Base-by-base conservation (phyloP, 2,113 vertebrate genomes). In the Pseudonaja textilis region DNA sequence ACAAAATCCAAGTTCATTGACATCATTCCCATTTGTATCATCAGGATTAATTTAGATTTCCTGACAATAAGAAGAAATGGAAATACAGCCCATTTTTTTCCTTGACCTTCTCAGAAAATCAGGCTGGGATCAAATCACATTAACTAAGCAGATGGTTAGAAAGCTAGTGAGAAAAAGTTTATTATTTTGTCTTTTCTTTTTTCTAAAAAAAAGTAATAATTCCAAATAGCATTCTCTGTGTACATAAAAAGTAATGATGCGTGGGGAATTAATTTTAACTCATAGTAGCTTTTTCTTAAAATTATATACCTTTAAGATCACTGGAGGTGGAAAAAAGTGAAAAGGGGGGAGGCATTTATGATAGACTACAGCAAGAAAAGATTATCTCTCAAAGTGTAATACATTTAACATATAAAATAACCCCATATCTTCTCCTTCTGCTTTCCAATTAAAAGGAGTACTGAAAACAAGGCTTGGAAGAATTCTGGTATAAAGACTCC, bases 31-130 rank as follows among this genome's bases (percentile, higher is more conserved):
- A 94, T 95, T 96, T 96, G 92, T 93, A 92, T 96, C 96, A 96
- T 96, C 91, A 96, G 96, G 93, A 95, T 96, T 96, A 96, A 95
- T 97, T 97, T 96, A 9, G 95, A 95, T 97, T 97, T 97, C 96
- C 96, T 96, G 95, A 97, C 95, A 93, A 89, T 86, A 81, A 29
- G 91, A 94, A 92, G 93, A 96, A 92, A 97, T 94, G 88, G 91
- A 88, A 96, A 93, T 94, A 94, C 92, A 95, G 94, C 89, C 34
- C 22, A 5, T 56, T 91, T 96, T 91, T 54, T 7, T n/a, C 39
- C 91, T 93, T 96, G 93, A 96, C 89, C 93, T 91, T 96, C 57
- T 8, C 94, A 88, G 91, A 93, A 95, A 96, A 96, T 0, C 56
- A 88, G 57, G 61, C 93, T 59, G 42, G 90, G 91, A 95, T 89